These are phyloP conservation scores for Drosophila biarmipes DNA, from an alignment of 1,140 invertebrate genomes.

Conservation along the genomic window DNA sequence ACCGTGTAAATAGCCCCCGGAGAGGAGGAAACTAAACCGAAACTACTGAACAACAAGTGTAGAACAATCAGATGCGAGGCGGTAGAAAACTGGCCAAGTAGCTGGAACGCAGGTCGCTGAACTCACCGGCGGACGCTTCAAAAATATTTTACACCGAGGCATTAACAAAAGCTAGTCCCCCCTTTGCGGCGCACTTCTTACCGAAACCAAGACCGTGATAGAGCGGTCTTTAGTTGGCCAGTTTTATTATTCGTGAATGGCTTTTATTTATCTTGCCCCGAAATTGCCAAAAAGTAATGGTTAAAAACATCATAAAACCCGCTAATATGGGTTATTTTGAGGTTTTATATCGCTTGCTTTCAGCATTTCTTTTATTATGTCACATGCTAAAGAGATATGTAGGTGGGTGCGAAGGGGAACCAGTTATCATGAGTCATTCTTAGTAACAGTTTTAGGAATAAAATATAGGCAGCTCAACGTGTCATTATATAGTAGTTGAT, in stretches of 20 bases:
- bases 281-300: slow-evolving; percentile 26
- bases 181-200: slow-evolving; percentile 3
- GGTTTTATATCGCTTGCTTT: slow-evolving; percentile 9
- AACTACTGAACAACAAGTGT: slow-evolving; percentile 69
- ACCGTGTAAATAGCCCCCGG: slow-evolving; percentile 45
- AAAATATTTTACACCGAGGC: slow-evolving; percentile 34
- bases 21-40: slow-evolving; percentile 41
- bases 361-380: slow-evolving; percentile 21
- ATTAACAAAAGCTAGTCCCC: slow-evolving; percentile 33
- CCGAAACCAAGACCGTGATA: slow-evolving; percentile 9
- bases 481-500: too few species aligned
- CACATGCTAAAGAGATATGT: slow-evolving; percentile 15
- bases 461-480: too few species aligned
- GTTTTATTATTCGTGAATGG: slow-evolving; percentile 30
- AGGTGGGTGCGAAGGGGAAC: slow-evolving; percentile 18
- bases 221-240: slow-evolving; percentile 22
- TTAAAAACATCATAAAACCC: slow-evolving; percentile 28
- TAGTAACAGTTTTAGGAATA: too few species aligned
- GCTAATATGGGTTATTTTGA: slow-evolving; percentile 47
- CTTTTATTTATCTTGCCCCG: slow-evolving; percentile 34
- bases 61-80: slow-evolving; percentile 49
- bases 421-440: slow-evolving; percentile 19
- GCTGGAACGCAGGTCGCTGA: slow-evolving; percentile 62
- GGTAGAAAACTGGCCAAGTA: slow-evolving; percentile 55
- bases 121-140: slow-evolving; percentile 21